Base-by-base conservation (phyloP, 1,140 invertebrate species). In the Diabrotica undecimpunctata region DNA sequence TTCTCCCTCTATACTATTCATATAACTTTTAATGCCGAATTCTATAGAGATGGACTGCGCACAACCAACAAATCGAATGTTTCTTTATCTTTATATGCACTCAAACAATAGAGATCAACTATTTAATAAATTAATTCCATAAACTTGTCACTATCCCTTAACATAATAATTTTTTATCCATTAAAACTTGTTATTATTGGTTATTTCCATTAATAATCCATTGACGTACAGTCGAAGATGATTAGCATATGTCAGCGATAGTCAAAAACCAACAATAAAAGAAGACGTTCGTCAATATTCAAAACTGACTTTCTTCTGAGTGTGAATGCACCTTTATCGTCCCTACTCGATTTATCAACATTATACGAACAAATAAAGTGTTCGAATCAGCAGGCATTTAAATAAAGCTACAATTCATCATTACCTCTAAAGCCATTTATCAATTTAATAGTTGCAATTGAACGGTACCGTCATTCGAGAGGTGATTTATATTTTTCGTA, bases 321-420 rank as follows among this genome's bases (percentile, higher is more conserved):
- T 46, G 41, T 46, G 41, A 46, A 46, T 46, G 41, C n/a, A 46
- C 41, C n/a, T 55, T 55, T 55, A 36, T 25, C 54, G 35, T 11
- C 13, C 13, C 10, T 35, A 55, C 9, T 10, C 54, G 35, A 55
- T 55, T 55, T 55, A 55, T 55, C 54, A 55, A 55, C 13, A 14
- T 36, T 55, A 55, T 55, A 46, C 41, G 12, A 25, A 55, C 54
- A 55, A 55, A 36, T 55, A 25, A 55, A 55, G 54, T 55, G 54
- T 55, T 25, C 54, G 54, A n/a, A 9, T 55, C 13, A 36, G 12
- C 35, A 55, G 25, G 10, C 35, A 55, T 55, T 55, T 55, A 25
- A 55, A 25, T 55, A 36, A 55, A 36, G 25, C 54, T 14, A 55
- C 54, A 55, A 55, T 55, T 55, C 35, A 55, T 55, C 54, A 55